Conservation (phyloP, 2,888 invertebrate species). For the Sericinus montela region DNA sequence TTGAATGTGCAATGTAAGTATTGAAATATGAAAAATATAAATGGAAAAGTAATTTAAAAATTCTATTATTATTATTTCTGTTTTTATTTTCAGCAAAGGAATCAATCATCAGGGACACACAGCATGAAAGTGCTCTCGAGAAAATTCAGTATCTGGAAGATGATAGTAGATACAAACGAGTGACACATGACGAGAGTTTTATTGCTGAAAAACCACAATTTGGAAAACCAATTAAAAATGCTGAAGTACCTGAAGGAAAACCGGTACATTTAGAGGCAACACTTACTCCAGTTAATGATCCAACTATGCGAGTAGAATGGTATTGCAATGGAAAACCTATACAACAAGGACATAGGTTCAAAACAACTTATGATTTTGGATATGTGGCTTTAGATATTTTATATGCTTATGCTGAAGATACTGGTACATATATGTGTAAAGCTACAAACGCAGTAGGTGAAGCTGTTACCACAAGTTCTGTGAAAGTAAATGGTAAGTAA, state of each 20-base stretch:
- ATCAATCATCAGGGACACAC: constrained; percentile 92
- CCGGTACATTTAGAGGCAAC: constrained; percentile 96
- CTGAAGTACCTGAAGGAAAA: constrained; percentile 90
- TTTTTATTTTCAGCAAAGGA: constrained; percentile 82
- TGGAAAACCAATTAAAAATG: constrained; percentile 92
- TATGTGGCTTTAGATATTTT: constrained; percentile 97
- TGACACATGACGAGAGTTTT: constrained; percentile 85
- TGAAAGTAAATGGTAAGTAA: constrained; percentile 88
- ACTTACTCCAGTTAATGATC: constrained; percentile 97
- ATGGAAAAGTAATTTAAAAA: too few relatives aligned
- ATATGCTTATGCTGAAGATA: constrained; percentile 98
- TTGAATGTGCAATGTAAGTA: constrained; percentile 89
- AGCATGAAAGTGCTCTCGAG: constrained; percentile 94
- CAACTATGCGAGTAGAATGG: constrained; percentile 99
- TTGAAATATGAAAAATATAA: not conserved
- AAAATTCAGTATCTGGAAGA: constrained; percentile 96
- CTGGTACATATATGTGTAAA: constrained; percentile 97
- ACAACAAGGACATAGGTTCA: constrained; percentile 95
- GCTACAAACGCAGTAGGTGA: constrained; percentile 97
- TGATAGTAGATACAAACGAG: constrained; percentile 86
- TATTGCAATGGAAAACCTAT: constrained; percentile 96
- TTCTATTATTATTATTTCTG: not conserved
- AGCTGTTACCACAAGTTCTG: constrained; percentile 94
- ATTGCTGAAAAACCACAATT: constrained; percentile 93
- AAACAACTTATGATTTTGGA: constrained; percentile 98